Evolutionary conservation across 2,113 vertebrate genomes (phyloP).

Genomic region (Rattus rattus): DNA sequence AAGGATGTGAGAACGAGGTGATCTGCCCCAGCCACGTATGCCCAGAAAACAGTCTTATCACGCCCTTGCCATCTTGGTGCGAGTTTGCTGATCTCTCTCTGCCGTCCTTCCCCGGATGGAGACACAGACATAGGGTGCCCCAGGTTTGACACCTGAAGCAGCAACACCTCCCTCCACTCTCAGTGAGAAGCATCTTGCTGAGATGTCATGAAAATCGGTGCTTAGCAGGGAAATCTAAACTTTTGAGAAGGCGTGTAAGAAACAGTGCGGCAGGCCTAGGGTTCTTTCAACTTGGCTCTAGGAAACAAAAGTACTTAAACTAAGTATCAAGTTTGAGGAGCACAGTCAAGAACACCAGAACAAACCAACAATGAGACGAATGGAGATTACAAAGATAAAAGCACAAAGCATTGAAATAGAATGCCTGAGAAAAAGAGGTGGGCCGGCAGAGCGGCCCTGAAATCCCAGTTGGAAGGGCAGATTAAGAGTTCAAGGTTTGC

Average conservation of each 20-base stretch:
- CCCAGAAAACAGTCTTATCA: background rate
- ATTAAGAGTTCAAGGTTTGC: background rate
- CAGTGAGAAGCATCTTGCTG: background rate
- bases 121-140: background rate
- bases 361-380: background rate
- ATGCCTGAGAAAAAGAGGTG: background rate
- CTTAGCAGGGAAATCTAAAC: background rate
- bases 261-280: background rate
- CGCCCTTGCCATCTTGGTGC: background rate
- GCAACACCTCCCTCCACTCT: background rate
- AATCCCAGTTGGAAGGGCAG: background rate
- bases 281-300: background rate
- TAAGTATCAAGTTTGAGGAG: constrained; percentile 5
- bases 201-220: background rate
- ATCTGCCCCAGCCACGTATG: background rate
- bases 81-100: background rate
- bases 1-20: background rate
- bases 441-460: background rate
- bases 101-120: background rate
- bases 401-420: background rate
- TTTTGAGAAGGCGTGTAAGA: background rate
- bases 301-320: background rate
- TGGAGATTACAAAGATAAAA: constrained; percentile 1
- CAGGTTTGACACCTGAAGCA: background rate
- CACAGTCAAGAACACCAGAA: background rate